These are phyloP conservation scores for Semnornis frantzii DNA, from an alignment of 2,113 vertebrate genomes.

Conservation along the genomic window DNA sequence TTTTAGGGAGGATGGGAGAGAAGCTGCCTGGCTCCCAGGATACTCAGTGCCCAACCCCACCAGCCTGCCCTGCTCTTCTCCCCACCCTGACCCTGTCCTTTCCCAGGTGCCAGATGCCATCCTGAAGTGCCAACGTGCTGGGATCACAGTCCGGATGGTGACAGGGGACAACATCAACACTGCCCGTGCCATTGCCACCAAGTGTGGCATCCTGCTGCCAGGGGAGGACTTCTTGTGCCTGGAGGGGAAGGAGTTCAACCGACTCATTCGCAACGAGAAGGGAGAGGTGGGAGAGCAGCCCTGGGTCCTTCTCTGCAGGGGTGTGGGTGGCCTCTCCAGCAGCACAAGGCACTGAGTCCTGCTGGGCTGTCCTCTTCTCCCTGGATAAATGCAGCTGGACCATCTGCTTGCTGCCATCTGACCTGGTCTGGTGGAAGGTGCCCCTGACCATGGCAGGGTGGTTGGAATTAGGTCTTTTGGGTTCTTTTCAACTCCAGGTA, in stretches of 20 bases:
- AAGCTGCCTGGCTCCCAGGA: rapidly evolving
- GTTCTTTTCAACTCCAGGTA: too few species aligned
- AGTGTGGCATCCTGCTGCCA: constrained; percentile 92
- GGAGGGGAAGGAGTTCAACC: constrained; percentile 97
- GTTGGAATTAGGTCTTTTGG: too few species aligned
- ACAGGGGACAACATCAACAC: constrained; percentile 99
- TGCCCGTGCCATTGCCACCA: constrained; percentile 93
- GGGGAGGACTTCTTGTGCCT: constrained; percentile 92
- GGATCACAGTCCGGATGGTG: constrained; percentile 97
- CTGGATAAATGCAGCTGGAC: rapidly evolving
- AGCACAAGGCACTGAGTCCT: rapidly evolving
- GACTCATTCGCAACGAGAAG: constrained; percentile 93
- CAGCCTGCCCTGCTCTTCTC: rapidly evolving
- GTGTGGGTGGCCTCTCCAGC: neutral
- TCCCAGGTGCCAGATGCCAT: constrained; percentile 92
- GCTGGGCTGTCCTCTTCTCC: neutral
- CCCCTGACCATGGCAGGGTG: too few species aligned
- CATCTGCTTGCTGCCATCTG: neutral
- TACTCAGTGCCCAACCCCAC: neutral
- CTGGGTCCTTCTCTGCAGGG: rapidly evolving
- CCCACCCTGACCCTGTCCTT: neutral
- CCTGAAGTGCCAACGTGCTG: constrained; percentile 89
- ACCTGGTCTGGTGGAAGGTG: too few species aligned
- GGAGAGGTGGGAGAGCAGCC: constrained; percentile 84
- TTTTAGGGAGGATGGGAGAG: neutral